A percentile compares a stretch with the other conserved stretches of the same genome.
Conservation (phyloP, 2,888 invertebrate genomes). For the Chymomyza caudatula region DNA sequence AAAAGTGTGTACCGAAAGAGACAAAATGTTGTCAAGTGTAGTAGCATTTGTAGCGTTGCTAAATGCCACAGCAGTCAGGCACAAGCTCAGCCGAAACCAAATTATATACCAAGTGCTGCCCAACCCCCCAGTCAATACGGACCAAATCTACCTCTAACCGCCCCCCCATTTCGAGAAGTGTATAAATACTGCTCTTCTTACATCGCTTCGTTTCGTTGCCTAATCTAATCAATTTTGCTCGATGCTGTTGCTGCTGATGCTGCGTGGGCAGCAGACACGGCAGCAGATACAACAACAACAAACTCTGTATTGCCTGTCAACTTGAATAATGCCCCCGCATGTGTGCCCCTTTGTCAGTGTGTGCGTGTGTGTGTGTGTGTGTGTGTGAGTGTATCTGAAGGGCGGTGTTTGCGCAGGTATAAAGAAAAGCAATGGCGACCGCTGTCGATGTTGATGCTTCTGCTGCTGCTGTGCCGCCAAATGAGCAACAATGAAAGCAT, state of each 20-base stretch:
- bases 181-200: slow-evolving; percentile 37
- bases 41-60: slow-evolving; percentile 23
- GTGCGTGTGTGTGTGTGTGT: slow-evolving; percentile 23
- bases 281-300: background rate
- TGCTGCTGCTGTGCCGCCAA: slow-evolving; percentile 25
- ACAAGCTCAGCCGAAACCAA: background rate
- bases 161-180: slow-evolving; percentile 4
- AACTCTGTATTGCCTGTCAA: slow-evolving; percentile 51
- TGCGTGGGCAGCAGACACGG: slow-evolving; percentile 42
- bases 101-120: background rate
- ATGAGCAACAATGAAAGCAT: slow-evolving; percentile 57
- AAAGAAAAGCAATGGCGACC: background rate
- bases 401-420: slow-evolving; percentile 3
- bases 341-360: slow-evolving; percentile 38
- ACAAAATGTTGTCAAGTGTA: slow-evolving; percentile 33
- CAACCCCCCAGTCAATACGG: background rate
- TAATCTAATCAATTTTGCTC: slow-evolving; percentile 69
- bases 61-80: slow-evolving; percentile 20
- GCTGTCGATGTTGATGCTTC: background rate
- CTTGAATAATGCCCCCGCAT: slow-evolving; percentile 63
- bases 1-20: background rate
- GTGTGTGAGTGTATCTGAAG: background rate
- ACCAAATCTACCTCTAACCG: background rate
- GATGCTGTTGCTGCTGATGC: slow-evolving; percentile 35
- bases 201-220: slow-evolving; percentile 44